A percentile compares a stretch with the other conserved stretches of the same genome.
Conservation (phyloP, 64 coral and sea anemone genomes). For the Dendronephthya gigantea region DNA sequence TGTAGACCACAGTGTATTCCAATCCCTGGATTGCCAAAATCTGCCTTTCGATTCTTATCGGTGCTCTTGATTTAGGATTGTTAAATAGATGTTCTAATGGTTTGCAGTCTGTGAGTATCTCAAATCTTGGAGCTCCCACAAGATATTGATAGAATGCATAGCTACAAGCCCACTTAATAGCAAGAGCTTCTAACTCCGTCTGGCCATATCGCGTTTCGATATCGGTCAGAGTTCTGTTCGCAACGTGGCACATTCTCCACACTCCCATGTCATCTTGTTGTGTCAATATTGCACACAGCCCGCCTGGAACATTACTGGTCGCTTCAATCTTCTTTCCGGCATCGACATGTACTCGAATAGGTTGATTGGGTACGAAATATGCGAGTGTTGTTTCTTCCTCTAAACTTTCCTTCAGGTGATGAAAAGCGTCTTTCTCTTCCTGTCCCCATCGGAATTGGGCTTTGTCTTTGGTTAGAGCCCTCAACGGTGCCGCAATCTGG, state of each 20-base stretch:
- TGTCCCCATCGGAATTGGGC: no score
- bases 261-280: neutral
- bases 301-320: neutral
- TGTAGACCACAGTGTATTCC: neutral
- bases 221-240: neutral
- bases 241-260: slow-evolving; percentile 11
- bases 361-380: neutral
- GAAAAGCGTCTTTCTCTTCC: no score
- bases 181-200: neutral
- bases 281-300: neutral
- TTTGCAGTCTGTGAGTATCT: neutral
- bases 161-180: neutral
- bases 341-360: neutral
- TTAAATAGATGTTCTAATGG: neutral
- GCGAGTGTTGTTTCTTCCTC: no score
- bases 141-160: neutral
- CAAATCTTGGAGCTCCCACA: neutral
- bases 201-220: neutral
- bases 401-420: no score
- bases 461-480: no score
- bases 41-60: neutral
- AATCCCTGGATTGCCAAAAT: neutral
- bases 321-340: neutral
- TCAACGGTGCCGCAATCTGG: no score
- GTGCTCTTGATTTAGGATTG: neutral